phyloP scores from a whole-genome alignment of 2,113 vertebrate genomes.

The Macrotus californicus region DNA sequence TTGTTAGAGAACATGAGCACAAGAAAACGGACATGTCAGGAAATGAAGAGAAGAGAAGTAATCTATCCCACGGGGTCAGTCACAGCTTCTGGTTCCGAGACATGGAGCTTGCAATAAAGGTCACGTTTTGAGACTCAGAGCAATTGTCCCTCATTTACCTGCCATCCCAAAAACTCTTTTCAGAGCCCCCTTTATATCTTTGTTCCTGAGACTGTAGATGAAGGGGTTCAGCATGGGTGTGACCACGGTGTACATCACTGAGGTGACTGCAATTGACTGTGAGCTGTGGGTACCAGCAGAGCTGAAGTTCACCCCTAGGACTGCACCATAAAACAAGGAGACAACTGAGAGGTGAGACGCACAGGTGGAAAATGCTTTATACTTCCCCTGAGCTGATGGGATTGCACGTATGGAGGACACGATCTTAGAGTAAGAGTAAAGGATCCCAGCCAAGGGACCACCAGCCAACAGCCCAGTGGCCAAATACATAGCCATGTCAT shows the following conservation, averaged over 20 bases:
- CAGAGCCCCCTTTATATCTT: background rate
- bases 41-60: background rate
- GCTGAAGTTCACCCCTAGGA: background rate
- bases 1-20: background rate
- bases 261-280: background rate
- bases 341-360: background rate
- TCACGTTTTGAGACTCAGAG: background rate
- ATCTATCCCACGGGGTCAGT: background rate
- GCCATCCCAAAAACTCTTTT: background rate
- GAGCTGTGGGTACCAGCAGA: background rate
- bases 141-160: background rate
- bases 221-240: background rate
- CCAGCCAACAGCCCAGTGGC: background rate
- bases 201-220: background rate
- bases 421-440: background rate
- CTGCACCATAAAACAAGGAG: background rate
- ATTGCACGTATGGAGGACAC: background rate
- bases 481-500: background rate
- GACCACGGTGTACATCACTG: background rate
- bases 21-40: background rate
- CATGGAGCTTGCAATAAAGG: no score
- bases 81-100: no score
- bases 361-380: slow-evolving; percentile 2
- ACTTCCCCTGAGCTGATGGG: background rate
- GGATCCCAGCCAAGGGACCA: background rate